Base-by-base conservation (phyloP, 2,113 vertebrate genomes). In the Pelmatolapia mariae region DNA sequence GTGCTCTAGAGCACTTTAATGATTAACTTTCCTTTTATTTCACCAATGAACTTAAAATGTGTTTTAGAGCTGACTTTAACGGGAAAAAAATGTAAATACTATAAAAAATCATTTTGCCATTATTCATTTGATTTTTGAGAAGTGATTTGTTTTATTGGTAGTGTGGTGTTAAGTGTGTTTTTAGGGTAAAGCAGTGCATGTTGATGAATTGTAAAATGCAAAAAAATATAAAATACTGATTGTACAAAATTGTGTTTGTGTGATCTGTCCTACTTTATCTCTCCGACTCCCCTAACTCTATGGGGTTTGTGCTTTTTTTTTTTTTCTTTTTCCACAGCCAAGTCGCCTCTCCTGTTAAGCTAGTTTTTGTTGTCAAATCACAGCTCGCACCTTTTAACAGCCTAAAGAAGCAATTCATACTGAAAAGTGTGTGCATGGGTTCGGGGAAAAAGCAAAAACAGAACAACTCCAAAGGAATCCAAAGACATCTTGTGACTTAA, bases 121-220 rank as follows among this genome's bases (percentile, higher is more conserved):
- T 91, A 93, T 90, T 86, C 50, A 88, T 93, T 89, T 94, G 90
- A 94, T 94, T 95, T 73, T 91, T 89, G 91, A 91, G 81, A 89
- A 85, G 61, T 89, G 92, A 94, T 95, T 93, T 90, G 88, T 95
- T 91, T 92, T 89, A 90, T 90, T 12, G 50, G 86, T 93, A 91
- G 93, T 81, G 87, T 94, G 91, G 91, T 92, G 91, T 91, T 92
- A 91, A 93, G 94, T 93, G 93, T 94, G 89, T 78, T 93, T 90
- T 82, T 91, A 91, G 94, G 83, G 83, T 86, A 66, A 92, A 94
- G 54, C 31, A 24, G 76, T 93, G 95, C 95, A 96, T 96, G 95
- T 94, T 84, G 45, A 92, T 89, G 94, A 95, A 93, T 95, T 96
- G 94, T 96, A 96, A 95, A 95, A 96, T 95, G 90, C 93, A 92